Evolutionary conservation across 2,797 vertebrate genomes (phyloP).

Genomic region (Pseudochromis fuscus): DNA sequence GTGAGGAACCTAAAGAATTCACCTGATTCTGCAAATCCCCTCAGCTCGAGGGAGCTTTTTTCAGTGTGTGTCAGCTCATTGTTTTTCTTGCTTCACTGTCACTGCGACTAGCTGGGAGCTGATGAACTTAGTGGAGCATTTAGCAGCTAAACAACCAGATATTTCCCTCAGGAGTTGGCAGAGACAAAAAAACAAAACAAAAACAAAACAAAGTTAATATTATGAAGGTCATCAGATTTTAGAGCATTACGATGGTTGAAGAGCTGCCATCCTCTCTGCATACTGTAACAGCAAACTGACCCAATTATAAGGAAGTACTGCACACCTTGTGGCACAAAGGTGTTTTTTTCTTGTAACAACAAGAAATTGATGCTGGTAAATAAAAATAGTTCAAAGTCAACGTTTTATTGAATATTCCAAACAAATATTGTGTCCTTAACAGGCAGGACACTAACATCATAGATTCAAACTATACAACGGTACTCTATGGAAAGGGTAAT

Average conservation of each 20-base stretch:
- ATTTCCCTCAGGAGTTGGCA: conserved; percentile 1
- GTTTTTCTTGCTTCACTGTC: conserved; percentile 3
- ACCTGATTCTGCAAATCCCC: background rate
- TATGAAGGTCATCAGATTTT: conserved; percentile 1
- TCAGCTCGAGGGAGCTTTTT: background rate
- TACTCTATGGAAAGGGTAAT: background rate
- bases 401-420: too few species aligned
- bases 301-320: background rate
- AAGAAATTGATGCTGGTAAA: too few species aligned
- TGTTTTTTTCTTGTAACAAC: too few species aligned
- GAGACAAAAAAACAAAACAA: conserved; percentile 22
- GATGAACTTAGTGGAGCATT: conserved; percentile 6
- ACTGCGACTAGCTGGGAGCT: background rate
- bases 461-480: background rate
- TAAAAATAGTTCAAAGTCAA: too few species aligned
- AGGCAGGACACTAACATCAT: background rate
- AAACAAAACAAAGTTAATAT: conserved; percentile 4
- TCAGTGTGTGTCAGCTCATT: background rate
- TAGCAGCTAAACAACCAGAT: conserved; percentile 9
- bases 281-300: background rate
- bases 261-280: background rate
- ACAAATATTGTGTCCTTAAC: too few species aligned
- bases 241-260: background rate
- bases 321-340: too few species aligned
- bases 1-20: background rate